These are phyloP conservation scores for Drosophila vallismaia DNA, from an alignment of 2,888 invertebrate genomes.

Conservation along the genomic window DNA sequence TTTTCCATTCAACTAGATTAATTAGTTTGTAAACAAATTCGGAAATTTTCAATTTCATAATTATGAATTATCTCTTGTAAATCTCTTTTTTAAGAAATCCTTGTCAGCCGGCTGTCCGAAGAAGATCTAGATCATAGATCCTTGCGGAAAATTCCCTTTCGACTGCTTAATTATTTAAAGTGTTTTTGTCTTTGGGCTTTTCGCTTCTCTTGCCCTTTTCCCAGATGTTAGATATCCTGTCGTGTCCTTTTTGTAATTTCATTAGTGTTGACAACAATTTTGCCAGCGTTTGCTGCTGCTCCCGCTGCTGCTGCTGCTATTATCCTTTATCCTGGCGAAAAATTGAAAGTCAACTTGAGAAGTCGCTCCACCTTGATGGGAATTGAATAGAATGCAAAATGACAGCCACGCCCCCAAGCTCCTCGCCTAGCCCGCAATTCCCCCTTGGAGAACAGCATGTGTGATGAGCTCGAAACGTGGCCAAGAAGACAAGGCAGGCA, in stretches of 20 bases:
- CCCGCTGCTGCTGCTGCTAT: slow-evolving; percentile 16
- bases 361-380: slow-evolving; percentile 40
- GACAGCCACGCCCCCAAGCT: slow-evolving; percentile 25
- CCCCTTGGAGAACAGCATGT: slow-evolving; percentile 18
- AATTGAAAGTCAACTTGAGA: slow-evolving; percentile 37
- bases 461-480: slow-evolving; percentile 26
- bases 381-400: slow-evolving; percentile 70
- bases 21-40: neutral
- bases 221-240: slow-evolving; percentile 17
- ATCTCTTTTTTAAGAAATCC: neutral
- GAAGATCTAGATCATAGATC: slow-evolving; percentile 9
- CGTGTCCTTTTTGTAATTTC: slow-evolving; percentile 66
- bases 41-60: neutral
- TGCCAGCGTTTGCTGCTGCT: slow-evolving; percentile 16
- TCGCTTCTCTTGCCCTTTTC: neutral
- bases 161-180: slow-evolving; percentile 69
- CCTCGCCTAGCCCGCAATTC: neutral
- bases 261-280: slow-evolving; percentile 61
- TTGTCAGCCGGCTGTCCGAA: neutral
- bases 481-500: neutral
- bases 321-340: slow-evolving; percentile 37
- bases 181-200: slow-evolving; percentile 46
- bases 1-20: neutral
- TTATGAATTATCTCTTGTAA: neutral
- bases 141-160: slow-evolving; percentile 17